These are phyloP conservation scores for Holocentrus rufus DNA, from an alignment of 2,797 vertebrate species.

Conservation along the genomic window DNA sequence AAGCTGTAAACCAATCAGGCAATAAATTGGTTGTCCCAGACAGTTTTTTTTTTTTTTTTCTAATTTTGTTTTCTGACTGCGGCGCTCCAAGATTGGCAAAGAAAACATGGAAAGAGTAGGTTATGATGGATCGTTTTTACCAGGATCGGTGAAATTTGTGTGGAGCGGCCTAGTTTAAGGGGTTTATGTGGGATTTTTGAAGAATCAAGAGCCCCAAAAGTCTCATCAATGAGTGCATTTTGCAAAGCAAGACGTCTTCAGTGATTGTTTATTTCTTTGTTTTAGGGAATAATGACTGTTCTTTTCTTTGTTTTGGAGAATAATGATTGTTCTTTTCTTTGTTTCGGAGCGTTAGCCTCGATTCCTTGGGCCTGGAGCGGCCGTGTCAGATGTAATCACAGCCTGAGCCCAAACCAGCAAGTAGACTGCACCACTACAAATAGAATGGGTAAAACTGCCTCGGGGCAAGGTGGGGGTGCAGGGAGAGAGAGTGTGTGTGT, in stretches of 20 bases:
- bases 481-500: constrained; percentile 38
- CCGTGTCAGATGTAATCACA: constrained; percentile 70
- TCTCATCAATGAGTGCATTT: constrained; percentile 22
- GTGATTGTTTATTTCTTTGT: too few relatives aligned
- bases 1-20: constrained; percentile 45
- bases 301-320: background rate
- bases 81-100: constrained; percentile 7
- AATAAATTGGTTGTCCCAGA: constrained; percentile 43
- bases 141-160: background rate
- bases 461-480: constrained; percentile 39
- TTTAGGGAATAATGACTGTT: constrained; percentile 1
- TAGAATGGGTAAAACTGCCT: constrained; percentile 54
- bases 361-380: constrained; percentile 49
- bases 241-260: constrained; percentile 3
- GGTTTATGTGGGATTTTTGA: background rate
- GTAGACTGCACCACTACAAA: constrained; percentile 50
- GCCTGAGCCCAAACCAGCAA: constrained; percentile 50
- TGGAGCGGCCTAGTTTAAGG: background rate
- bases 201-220: background rate
- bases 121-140: constrained; percentile 6
- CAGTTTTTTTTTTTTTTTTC: too few relatives aligned
- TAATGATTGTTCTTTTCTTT: constrained; percentile 1
- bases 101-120: constrained; percentile 28
- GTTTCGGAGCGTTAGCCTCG: constrained; percentile 6
- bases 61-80: constrained; percentile 17